Evolutionary conservation across 2,888 invertebrate species (phyloP), one percentile per base, ranked within the genome.

Genomic region (Pyrocoelia pectoralis): DNA sequence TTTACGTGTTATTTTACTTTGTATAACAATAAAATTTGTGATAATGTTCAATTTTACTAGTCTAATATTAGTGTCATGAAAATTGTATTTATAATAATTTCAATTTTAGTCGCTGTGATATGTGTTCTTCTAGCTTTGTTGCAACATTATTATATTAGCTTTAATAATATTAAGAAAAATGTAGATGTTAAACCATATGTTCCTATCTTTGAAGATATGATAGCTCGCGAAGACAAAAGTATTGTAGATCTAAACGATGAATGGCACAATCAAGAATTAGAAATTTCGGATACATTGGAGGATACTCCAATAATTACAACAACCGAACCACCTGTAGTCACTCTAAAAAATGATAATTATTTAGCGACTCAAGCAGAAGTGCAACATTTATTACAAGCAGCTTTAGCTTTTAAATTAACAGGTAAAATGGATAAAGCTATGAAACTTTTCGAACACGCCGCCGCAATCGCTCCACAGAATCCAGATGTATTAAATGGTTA

Each of bases 401-500:
- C 96, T 0, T 79, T 93, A 68, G 94, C 94, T 69, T 93, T 96
- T 89, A 90, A 91, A 76, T 84, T 86, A 54, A 83, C 87, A 38
- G 95, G 95, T 2, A 97, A 95, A 78, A 83, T 87, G 55, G 92
- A 93, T 56, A 96, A 95, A 81, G 96, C 97, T 0, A 82, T 90
- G 33, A 92, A 93, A 78, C 80, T 95, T 24, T 93, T 94, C 76
- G 90, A 95, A 81, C 97, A 98, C 82, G 97, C 97, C 0, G 87
- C 94, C 60, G 93, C 94, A 0, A 83, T 98, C 40, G 94, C 95
- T 10, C 98, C 98, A 0, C 88, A 90, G 72, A 94, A 98, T 82
- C 93, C 97, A 0, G 97, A 98, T 75, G 90, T 98, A 50, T 83
- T 98, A 6, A 93, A 94, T 68, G 91, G 93, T 74, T 98, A 94